Base-by-base conservation (phyloP, 2,797 vertebrate species). In the Petrocephalus schoutedeni region DNA sequence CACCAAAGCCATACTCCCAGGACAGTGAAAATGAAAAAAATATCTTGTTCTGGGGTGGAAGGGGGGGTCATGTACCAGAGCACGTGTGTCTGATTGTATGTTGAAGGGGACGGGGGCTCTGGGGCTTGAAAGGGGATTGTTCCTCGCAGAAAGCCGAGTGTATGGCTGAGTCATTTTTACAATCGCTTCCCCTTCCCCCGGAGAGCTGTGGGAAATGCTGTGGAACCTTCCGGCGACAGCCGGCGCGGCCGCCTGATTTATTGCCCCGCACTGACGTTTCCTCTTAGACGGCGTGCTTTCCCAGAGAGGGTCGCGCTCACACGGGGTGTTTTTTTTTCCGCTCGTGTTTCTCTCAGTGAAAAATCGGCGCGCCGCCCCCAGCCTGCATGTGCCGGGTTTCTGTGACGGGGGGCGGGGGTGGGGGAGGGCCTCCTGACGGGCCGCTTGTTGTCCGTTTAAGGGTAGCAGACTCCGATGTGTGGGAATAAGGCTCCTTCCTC, bases 21-120 rank as follows among this genome's bases (percentile, higher is more conserved):
- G 56, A 86, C 16, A 23, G n/a, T 61, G 57, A 86, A 61, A 64
- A 86, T 86, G 32, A 86, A 45, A 86, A 45, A 86, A 86, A 64
- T 58, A 86, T 61, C 59, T 23, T 28, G 58, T 49, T 3, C 32
- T 9, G 85, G 28, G 57, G 32, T 56, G 77, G 41, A 6, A 14
- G 36, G 74, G 28, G 12, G 28, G 54, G 23, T 57, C 5, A 14
- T 53, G 53, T 54, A 86, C 21, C 10, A 10, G n/a, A 51, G 49
- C 49, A n/a, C 53, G 49, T 64, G 21, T n/a, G 80, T 80, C 36
- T 51, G 80, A 51, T 49, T 53, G 21, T 53, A 23, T 83, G 80
- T 53, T 21, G 80, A 45, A 51, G 41, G 9, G 8, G 80, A 23
- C 19, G 21, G 19, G 77, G 77, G 45, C 41, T 49, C 9, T 7